phyloP scores from a whole-genome alignment of 2,888 invertebrate genomes.

The Harpagoxenus sublaevis region DNA sequence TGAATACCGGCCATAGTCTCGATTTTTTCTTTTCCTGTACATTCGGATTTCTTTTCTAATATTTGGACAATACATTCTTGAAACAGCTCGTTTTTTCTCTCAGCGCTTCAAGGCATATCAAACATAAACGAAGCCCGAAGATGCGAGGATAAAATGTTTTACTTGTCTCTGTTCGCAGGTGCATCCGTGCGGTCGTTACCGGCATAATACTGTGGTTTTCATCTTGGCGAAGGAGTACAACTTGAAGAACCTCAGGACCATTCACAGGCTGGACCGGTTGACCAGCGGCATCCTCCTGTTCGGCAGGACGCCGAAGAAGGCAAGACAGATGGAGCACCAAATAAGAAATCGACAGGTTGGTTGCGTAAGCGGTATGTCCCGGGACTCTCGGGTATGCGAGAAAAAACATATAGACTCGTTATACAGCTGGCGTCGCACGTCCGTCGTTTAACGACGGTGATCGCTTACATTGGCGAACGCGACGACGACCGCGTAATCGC shows the following conservation, averaged over 20 bases:
- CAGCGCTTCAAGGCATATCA: neutral
- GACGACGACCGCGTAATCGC: neutral
- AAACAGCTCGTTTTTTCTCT: neutral
- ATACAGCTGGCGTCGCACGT: conserved; percentile 21
- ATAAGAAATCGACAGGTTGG: conserved; percentile 93
- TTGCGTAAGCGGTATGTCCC: conserved; percentile 53
- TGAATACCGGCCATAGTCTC: too few species aligned
- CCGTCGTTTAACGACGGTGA: neutral
- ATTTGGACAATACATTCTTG: neutral
- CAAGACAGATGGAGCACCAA: conserved; percentile 97
- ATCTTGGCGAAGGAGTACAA: conserved; percentile 98
- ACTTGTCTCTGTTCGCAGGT: conserved; percentile 89
- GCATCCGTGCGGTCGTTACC: conserved; percentile 99
- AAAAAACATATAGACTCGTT: neutral
- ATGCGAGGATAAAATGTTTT: neutral
- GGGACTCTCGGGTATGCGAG: neutral
- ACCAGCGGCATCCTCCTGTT: conserved; percentile 98
- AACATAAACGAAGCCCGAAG: neutral
- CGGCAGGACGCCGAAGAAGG: conserved; percentile 97
- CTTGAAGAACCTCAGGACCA: conserved; percentile 96
- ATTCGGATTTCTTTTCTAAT: too few species aligned
- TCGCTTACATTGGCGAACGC: neutral
- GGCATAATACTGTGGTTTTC: conserved; percentile 98
- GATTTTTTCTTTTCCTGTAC: neutral
- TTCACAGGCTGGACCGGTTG: conserved; percentile 98